phyloP scores from a whole-genome alignment of 2,113 vertebrate species.

The Myocastor coypus region DNA sequence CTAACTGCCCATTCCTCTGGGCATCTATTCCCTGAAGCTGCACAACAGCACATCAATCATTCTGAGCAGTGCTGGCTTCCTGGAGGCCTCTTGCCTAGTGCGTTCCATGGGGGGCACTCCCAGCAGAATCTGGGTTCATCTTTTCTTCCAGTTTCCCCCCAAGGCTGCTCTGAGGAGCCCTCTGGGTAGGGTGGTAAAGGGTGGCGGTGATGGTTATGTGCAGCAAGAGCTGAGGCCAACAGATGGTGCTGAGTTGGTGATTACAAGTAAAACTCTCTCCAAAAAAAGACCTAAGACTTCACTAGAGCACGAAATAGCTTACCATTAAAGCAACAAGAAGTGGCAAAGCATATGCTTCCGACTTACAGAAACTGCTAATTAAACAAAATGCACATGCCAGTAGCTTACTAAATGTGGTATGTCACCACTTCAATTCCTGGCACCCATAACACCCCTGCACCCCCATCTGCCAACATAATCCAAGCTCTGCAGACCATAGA shows the following conservation, averaged over 20 bases:
- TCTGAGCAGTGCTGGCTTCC: background rate
- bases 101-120: background rate
- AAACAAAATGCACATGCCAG: constrained; percentile 84
- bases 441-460: constrained; percentile 77
- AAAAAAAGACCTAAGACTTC: constrained; percentile 55
- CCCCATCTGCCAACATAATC: constrained; percentile 71
- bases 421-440: constrained; percentile 80
- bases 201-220: background rate
- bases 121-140: background rate
- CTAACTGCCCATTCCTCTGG: background rate
- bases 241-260: constrained; percentile 43
- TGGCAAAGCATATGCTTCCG: constrained; percentile 84
- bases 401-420: constrained; percentile 84
- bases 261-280: constrained; percentile 48
- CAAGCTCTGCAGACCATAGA: constrained; percentile 32
- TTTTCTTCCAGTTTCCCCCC: background rate
- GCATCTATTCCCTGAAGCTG: background rate
- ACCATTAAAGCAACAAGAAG: constrained; percentile 83
- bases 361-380: constrained; percentile 85
- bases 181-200: background rate
- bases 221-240: background rate
- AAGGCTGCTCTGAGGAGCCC: background rate
- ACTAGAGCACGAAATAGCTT: constrained; percentile 62
- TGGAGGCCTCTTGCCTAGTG: background rate
- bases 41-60: background rate